Evolutionary conservation across 2,797 vertebrate species (phyloP).

Genomic region (Avahi laniger): DNA sequence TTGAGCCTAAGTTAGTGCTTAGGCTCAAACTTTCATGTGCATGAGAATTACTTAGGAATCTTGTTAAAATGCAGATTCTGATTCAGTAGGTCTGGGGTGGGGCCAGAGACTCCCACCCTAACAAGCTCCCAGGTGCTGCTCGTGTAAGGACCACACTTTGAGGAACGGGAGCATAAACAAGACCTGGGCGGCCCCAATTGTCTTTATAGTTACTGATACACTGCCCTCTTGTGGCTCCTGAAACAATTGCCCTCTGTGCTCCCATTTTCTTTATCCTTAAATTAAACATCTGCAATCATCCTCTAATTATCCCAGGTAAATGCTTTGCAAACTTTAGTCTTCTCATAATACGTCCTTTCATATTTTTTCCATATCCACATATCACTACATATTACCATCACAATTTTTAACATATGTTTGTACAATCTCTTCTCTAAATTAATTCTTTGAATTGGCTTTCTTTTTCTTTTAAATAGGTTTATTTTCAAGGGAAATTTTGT

Average conservation of each 20-base stretch:
- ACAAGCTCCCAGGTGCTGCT: background rate
- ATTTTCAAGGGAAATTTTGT: conserved; percentile 27
- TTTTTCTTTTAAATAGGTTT: background rate
- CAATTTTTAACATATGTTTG: background rate
- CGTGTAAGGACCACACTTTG: background rate
- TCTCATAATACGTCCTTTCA: background rate
- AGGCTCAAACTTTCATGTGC: background rate
- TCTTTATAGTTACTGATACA: conserved; percentile 21
- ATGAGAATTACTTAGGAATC: background rate
- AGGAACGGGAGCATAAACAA: background rate
- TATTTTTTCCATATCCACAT: background rate
- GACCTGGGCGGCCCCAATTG: background rate
- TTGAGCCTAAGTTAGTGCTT: background rate
- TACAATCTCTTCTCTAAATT: background rate
- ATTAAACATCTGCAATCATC: background rate
- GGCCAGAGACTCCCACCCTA: background rate
- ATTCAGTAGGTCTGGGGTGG: background rate
- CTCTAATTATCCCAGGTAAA: background rate
- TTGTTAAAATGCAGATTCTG: background rate
- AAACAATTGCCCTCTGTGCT: conserved; percentile 27
- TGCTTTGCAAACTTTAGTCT: background rate
- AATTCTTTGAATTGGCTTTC: conserved; percentile 4
- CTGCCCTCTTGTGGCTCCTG: conserved; percentile 65
- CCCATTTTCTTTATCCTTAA: background rate
- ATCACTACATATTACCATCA: background rate